These are phyloP conservation scores for Helogale parvula DNA, from an alignment of 2,113 vertebrate species.

Conservation along the genomic window DNA sequence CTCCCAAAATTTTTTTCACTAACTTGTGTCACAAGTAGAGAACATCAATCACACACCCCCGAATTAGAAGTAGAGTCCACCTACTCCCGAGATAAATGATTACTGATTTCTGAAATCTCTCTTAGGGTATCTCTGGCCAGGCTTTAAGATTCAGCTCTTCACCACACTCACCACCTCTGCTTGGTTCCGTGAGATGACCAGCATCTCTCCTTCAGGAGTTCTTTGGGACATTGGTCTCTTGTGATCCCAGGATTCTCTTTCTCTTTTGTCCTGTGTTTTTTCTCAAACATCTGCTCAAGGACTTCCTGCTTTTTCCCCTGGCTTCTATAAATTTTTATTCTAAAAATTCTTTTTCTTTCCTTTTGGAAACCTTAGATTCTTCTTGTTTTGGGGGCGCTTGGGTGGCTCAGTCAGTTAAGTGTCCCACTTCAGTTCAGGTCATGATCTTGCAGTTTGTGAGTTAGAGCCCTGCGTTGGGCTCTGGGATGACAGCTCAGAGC, in stretches of 20 bases:
- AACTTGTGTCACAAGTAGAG: background rate
- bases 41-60: too few species aligned
- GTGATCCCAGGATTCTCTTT: background rate
- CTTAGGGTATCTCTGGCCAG: background rate
- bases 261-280: background rate
- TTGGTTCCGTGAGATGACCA: background rate
- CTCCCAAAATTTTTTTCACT: background rate
- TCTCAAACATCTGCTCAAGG: background rate
- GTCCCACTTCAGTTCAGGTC: too few species aligned
- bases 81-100: background rate
- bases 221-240: background rate
- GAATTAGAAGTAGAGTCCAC: background rate
- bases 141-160: background rate
- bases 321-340: background rate
- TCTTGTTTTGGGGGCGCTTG: background rate
- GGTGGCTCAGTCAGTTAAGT: too few species aligned
- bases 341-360: background rate
- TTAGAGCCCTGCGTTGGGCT: too few species aligned
- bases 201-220: background rate
- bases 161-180: background rate
- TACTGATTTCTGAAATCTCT: background rate
- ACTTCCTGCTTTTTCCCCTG: background rate
- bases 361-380: background rate
- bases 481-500: too few species aligned
- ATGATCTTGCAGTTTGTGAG: too few species aligned